Evolutionary conservation across 2,113 vertebrate species (phyloP).

Genomic region (Pipra filicauda): DNA sequence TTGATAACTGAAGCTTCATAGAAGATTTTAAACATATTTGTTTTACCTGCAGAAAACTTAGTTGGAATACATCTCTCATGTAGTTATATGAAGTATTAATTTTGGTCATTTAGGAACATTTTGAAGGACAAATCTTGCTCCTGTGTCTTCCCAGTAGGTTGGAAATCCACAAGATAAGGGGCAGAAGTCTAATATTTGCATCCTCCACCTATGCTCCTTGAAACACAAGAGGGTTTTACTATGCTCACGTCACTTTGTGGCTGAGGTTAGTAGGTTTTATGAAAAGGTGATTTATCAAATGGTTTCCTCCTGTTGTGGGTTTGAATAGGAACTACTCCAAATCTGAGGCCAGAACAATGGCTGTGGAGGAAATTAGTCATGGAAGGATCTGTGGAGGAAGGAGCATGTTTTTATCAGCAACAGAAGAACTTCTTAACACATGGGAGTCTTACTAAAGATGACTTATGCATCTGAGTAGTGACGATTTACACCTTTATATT

Average conservation of each 20-base stretch:
- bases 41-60: background rate
- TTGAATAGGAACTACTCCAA: constrained; percentile 38
- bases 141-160: background rate
- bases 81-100: background rate
- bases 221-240: background rate
- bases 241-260: background rate
- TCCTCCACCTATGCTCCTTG: background rate
- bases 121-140: background rate
- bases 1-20: background rate
- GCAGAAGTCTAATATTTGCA: background rate
- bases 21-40: background rate
- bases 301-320: constrained; percentile 43
- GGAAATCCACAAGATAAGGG: background rate
- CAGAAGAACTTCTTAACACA: constrained; percentile 26
- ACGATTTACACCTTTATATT: background rate
- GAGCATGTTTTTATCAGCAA: constrained; percentile 27
- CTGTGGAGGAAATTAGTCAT: constrained; percentile 54
- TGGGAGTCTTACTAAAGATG: background rate
- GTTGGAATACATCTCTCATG: background rate
- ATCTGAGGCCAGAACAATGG: constrained; percentile 59
- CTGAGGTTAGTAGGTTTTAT: background rate
- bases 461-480: background rate
- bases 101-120: background rate
- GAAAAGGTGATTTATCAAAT: constrained; percentile 34
- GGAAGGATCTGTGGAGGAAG: constrained; percentile 42